Conservation (phyloP, 1,140 invertebrate species). For the Bradysia coprophila region DNA sequence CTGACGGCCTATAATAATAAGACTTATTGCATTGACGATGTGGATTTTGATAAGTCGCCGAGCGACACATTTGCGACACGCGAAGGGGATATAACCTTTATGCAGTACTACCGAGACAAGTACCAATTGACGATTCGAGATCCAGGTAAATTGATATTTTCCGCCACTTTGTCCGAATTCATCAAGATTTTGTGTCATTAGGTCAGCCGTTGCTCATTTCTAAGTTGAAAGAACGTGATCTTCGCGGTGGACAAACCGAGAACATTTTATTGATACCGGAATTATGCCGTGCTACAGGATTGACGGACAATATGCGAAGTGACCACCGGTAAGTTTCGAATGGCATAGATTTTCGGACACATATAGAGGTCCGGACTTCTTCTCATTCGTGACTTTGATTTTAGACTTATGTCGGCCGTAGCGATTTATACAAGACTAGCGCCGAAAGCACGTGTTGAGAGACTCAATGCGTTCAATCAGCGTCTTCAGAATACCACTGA, state of each 20-base stretch:
- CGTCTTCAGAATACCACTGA: conserved; percentile 29
- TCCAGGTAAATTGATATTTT: too few relatives aligned
- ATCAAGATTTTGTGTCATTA: too few relatives aligned
- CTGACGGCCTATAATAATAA: conserved; percentile 87
- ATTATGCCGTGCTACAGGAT: conserved; percentile 48
- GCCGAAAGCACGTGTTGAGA: conserved; percentile 35
- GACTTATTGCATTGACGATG: conserved; percentile 77
- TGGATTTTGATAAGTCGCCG: conserved; percentile 44
- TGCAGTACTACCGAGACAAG: conserved; percentile 61
- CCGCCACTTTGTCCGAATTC: too few relatives aligned
- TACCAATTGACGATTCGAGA: conserved; percentile 39
- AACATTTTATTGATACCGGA: conserved; percentile 50
- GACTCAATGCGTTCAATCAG: conserved; percentile 35
- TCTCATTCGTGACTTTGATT: conserved; percentile 14
- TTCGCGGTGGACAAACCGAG: conserved; percentile 36
- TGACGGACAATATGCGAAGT: conserved; percentile 35
- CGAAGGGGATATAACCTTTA: conserved; percentile 37
- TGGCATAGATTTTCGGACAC: background rate
- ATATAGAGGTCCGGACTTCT: too few relatives aligned
- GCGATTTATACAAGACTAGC: conserved; percentile 40
- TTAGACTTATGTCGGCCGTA: conserved; percentile 40
- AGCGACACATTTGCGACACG: conserved; percentile 36
- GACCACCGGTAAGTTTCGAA: conserved; percentile 22
- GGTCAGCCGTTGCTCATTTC: conserved; percentile 45
- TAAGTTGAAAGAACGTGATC: conserved; percentile 35